Base-by-base conservation (phyloP, 1,140 invertebrate species). In the Plutomurus gul region DNA sequence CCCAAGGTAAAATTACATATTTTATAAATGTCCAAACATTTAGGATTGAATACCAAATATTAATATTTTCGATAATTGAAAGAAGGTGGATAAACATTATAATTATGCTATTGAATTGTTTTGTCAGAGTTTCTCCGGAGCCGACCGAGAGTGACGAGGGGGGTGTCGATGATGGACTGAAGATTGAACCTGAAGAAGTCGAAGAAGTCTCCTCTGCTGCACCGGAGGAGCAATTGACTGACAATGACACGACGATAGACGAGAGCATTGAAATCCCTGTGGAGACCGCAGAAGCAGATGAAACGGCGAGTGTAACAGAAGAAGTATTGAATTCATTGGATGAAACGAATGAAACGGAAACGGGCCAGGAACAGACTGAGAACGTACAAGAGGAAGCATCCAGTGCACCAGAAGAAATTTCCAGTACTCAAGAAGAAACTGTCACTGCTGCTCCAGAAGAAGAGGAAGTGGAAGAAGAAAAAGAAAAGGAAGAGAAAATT, bases 1-100 rank as follows among this genome's bases (percentile, higher is more conserved):
- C 20, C 56, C 56, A 65, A 65, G 56, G 56, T 65, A 65, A 65
- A n/a, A n/a, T n/a, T n/a, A n/a, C n/a, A n/a, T n/a, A n/a, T n/a
- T n/a, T n/a, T n/a, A n/a, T n/a, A n/a, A n/a, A n/a, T n/a, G n/a
- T n/a, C n/a, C n/a, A n/a, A n/a, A n/a, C n/a, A n/a, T n/a, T n/a
- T n/a, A n/a, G n/a, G n/a, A n/a, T n/a, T n/a, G n/a, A n/a, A n/a
- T n/a, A n/a, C n/a, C n/a, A n/a, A n/a, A n/a, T n/a, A n/a, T n/a
- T n/a, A n/a, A n/a, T n/a, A n/a, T n/a, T n/a, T n/a, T n/a, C n/a
- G n/a, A n/a, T n/a, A n/a, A n/a, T n/a, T n/a, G n/a, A n/a, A n/a
- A n/a, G n/a, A n/a, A n/a, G n/a, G n/a, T n/a, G n/a, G n/a, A 4
- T 8, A 51, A 22, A 22, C 11, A 22, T 1, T 8, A 20, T 22